Percentiles rank a stretch among this genome's conserved stretches.
These are phyloP conservation scores for Catharus minimus DNA, from an alignment of 2,113 vertebrate species.

Conservation along the genomic window DNA sequence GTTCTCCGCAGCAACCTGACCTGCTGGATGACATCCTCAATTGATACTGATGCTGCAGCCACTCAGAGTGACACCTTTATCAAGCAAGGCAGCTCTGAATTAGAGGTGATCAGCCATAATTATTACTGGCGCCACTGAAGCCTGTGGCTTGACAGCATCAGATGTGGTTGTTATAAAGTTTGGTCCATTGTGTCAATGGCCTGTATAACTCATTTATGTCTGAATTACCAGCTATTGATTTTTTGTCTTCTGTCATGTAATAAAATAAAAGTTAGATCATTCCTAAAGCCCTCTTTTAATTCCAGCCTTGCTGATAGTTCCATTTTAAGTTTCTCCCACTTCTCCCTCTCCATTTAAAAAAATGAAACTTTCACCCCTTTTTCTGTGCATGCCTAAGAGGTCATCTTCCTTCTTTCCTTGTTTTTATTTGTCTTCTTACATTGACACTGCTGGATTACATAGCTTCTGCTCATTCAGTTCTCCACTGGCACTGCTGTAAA, in stretches of 20 bases:
- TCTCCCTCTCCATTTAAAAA: neutral
- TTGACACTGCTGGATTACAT: neutral
- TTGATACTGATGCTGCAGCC: slow-evolving; percentile 65
- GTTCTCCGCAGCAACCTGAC: slow-evolving; percentile 28
- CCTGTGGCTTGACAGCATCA: slow-evolving; percentile 76
- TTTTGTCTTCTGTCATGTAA: slow-evolving; percentile 75
- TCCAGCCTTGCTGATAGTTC: slow-evolving; percentile 31
- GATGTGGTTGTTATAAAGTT: slow-evolving; percentile 80
- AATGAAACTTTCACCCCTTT: neutral
- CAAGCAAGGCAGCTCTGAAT: slow-evolving; percentile 76
- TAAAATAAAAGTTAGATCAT: slow-evolving; percentile 75
- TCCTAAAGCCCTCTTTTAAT: slow-evolving; percentile 63
- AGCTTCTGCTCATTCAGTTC: neutral
- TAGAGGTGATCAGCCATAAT: slow-evolving; percentile 83
- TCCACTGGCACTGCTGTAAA: neutral
- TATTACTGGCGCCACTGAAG: slow-evolving; percentile 82
- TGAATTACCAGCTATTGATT: slow-evolving; percentile 75
- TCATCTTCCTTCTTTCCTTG: neutral
- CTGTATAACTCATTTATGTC: slow-evolving; percentile 81
- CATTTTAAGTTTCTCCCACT: slow-evolving; percentile 4
- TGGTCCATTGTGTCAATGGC: slow-evolving; percentile 79
- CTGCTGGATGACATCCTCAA: slow-evolving; percentile 56
- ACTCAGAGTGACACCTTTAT: slow-evolving; percentile 78
- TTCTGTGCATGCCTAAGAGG: neutral
- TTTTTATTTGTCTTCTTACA: neutral